A percentile compares a stretch with the other conserved stretches of the same genome.
phyloP scores from a whole-genome alignment of 2,888 invertebrate genomes.

The Petrophora chlorosata region DNA sequence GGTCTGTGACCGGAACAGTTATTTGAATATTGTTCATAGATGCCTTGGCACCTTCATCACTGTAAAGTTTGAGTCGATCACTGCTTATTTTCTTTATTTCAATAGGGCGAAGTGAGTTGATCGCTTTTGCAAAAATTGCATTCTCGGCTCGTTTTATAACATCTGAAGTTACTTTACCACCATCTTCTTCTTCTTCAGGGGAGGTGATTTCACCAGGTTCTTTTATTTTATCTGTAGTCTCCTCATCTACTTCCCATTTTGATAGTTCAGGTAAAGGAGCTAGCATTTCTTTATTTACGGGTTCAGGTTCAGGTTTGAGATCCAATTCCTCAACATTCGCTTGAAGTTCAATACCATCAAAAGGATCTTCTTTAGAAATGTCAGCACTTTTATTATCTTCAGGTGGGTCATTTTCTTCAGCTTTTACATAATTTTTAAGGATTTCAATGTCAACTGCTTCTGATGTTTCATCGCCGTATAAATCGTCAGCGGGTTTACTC shows the following conservation, averaged over 20 bases:
- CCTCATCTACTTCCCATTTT: constrained; percentile 93
- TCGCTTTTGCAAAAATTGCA: constrained; percentile 94
- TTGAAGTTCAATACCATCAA: constrained; percentile 84
- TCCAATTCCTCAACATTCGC: constrained; percentile 81
- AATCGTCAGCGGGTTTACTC: constrained; percentile 57
- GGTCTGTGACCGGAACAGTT: constrained; percentile 77
- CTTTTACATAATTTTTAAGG: constrained; percentile 82
- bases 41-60: constrained; percentile 73
- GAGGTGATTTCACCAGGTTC: constrained; percentile 77
- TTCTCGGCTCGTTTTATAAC: constrained; percentile 96
- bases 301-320: constrained; percentile 79
- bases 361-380: constrained; percentile 76
- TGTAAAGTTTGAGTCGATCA: constrained; percentile 87
- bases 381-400: constrained; percentile 59
- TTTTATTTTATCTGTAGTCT: constrained; percentile 66
- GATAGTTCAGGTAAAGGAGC: constrained; percentile 91
- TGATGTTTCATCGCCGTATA: constrained; percentile 81
- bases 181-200: constrained; percentile 80
- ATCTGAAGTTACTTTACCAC: constrained; percentile 91
- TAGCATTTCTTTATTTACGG: constrained; percentile 83
- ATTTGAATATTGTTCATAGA: constrained; percentile 80
- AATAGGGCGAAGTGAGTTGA: constrained; percentile 90
- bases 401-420: constrained; percentile 49
- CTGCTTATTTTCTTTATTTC: constrained; percentile 90
- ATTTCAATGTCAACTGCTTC: constrained; percentile 84